Conservation (phyloP, 2,888 invertebrate species). For the Calameuta idolon region DNA sequence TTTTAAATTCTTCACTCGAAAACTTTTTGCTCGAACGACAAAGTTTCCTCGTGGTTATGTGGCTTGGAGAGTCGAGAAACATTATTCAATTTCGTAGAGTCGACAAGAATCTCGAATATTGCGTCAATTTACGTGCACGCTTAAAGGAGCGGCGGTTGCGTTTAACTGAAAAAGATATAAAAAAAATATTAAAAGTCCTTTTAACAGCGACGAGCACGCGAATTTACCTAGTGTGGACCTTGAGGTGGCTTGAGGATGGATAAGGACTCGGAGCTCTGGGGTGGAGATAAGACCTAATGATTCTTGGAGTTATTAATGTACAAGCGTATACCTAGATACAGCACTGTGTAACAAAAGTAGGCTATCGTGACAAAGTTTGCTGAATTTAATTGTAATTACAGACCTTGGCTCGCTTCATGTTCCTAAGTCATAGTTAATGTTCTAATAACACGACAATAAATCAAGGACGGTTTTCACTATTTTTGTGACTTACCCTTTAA, state of each 20-base stretch:
- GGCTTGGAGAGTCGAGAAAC: not conserved
- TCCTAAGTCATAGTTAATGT: conserved; percentile 41
- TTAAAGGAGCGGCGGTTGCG: not conserved
- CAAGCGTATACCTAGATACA: not conserved
- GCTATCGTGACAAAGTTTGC: conserved; percentile 42
- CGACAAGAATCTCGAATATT: not conserved
- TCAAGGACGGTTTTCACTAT: conserved; percentile 46
- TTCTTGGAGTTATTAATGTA: conserved; percentile 2
- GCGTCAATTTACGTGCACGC: not conserved
- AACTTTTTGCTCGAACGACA: too few species aligned
- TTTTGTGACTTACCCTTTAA: conserved; percentile 31
- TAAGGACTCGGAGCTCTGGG: not conserved
- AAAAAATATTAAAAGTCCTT: not conserved
- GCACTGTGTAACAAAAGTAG: conserved; percentile 10
- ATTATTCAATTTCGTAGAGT: not conserved
- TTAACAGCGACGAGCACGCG: conserved; percentile 4
- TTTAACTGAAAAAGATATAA: not conserved
- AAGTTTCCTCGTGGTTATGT: too few species aligned
- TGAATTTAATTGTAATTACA: conserved; percentile 54
- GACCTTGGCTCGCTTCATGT: conserved; percentile 46
- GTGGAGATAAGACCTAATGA: conserved; percentile 8
- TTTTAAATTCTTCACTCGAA: not conserved
- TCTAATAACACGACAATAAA: conserved; percentile 58
- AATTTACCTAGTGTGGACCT: not conserved
- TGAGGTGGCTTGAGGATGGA: not conserved